A percentile compares a stretch with the other conserved stretches of the same genome.
Conservation (phyloP, 2,888 invertebrate genomes). For the Mimas tiliae region DNA sequence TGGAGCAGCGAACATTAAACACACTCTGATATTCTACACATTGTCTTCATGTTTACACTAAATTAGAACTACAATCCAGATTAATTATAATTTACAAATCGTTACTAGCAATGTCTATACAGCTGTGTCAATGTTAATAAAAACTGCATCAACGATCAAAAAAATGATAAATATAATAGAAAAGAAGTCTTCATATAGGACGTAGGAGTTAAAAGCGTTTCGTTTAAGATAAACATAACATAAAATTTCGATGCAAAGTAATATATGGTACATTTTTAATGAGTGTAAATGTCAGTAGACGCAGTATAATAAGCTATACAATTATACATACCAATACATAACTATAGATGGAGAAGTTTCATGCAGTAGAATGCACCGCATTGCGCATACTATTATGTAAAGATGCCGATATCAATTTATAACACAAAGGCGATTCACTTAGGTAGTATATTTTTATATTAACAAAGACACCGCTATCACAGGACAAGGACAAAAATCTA, state of each 20-base stretch:
- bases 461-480: neutral
- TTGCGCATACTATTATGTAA: neutral
- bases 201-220: neutral
- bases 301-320: neutral
- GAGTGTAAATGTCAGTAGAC: neutral
- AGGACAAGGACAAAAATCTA: neutral
- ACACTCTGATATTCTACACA: neutral
- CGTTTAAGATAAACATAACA: neutral
- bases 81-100: no score
- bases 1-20: neutral
- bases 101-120: no score
- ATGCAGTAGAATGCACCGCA: conserved; percentile 9
- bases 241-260: neutral
- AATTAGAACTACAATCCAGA: neutral
- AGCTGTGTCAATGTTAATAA: neutral
- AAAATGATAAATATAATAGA: neutral
- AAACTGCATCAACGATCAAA: neutral
- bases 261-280: neutral
- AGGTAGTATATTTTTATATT: neutral
- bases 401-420: neutral
- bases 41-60: neutral
- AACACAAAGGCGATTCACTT: neutral
- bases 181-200: neutral
- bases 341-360: neutral
- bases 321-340: neutral